phyloP scores from a whole-genome alignment of 92 coral and sea anemone genomes.

The Porites lobata region DNA sequence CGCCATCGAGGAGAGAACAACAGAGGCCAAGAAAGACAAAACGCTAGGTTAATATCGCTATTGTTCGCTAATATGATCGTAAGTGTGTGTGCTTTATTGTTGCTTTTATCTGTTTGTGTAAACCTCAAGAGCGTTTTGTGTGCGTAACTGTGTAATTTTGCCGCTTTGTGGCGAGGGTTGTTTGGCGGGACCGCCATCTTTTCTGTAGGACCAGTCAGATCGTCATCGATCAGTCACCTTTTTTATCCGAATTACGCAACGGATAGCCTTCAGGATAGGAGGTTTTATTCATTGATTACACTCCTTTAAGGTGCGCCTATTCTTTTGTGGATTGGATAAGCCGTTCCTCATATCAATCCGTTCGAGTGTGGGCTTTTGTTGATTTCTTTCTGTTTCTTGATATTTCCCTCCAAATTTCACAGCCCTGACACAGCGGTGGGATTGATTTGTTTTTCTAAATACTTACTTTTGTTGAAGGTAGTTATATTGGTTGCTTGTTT shows the following conservation, averaged over 20 bases:
- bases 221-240: neutral
- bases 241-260: constrained; percentile 6
- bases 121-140: neutral
- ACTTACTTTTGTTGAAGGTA: neutral
- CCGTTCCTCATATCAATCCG: too few species aligned
- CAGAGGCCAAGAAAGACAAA: constrained; percentile 12
- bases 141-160: neutral
- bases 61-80: constrained; percentile 3
- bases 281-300: constrained; percentile 6
- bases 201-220: neutral
- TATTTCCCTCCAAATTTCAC: too few species aligned
- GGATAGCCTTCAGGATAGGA: constrained; percentile 9
- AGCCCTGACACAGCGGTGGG: too few species aligned
- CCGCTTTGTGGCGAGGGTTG: neutral
- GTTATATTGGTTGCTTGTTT: neutral
- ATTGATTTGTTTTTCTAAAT: neutral
- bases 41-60: constrained; percentile 7
- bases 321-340: too few species aligned
- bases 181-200: constrained; percentile 10
- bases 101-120: constrained; percentile 8
- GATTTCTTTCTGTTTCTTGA: too few species aligned
- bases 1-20: constrained; percentile 8
- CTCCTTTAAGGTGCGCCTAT: neutral
- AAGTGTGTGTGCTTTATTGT: constrained; percentile 12
- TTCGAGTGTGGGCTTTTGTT: too few species aligned